Conservation (phyloP, 2,797 vertebrate genomes). For the Echeneis naucrates region DNA sequence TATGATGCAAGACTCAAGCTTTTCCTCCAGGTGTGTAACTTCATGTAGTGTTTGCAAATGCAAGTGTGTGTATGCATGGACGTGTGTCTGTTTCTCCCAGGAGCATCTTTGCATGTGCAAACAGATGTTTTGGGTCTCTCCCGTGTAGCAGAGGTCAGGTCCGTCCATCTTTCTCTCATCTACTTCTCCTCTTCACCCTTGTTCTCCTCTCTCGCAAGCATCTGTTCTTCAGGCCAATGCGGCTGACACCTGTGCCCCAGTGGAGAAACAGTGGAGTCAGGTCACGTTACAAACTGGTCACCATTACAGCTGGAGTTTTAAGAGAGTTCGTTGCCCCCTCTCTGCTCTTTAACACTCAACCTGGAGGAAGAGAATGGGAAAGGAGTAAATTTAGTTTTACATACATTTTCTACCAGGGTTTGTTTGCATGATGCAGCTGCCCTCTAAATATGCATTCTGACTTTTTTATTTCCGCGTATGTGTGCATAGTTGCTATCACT, state of each 20-base stretch:
- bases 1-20: conserved; percentile 42
- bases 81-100: conserved; percentile 54
- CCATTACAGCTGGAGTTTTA: conserved; percentile 65
- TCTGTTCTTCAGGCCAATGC: conserved; percentile 65
- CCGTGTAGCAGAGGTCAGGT: conserved; percentile 59
- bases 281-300: conserved; percentile 75
- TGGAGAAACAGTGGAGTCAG: conserved; percentile 69
- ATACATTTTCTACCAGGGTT: conserved; percentile 5
- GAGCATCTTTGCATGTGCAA: conserved; percentile 62
- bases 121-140: conserved; percentile 76
- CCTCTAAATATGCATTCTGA: neutral
- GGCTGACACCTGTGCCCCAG: conserved; percentile 75
- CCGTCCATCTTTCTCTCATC: conserved; percentile 47
- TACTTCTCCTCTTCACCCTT: conserved; percentile 35
- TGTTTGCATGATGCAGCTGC: neutral
- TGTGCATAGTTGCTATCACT: neutral
- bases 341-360: conserved; percentile 21
- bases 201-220: conserved; percentile 70
- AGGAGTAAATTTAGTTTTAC: neutral
- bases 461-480: neutral
- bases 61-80: conserved; percentile 9
- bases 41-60: conserved; percentile 44
- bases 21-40: conserved; percentile 37
- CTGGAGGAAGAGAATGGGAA: neutral
- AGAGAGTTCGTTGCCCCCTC: conserved; percentile 41